Evolutionary conservation across 30 jellyfish, hydroid and myxozoan genomes (phyloP).

Genomic region (Pseudorhiza aurosa): DNA sequence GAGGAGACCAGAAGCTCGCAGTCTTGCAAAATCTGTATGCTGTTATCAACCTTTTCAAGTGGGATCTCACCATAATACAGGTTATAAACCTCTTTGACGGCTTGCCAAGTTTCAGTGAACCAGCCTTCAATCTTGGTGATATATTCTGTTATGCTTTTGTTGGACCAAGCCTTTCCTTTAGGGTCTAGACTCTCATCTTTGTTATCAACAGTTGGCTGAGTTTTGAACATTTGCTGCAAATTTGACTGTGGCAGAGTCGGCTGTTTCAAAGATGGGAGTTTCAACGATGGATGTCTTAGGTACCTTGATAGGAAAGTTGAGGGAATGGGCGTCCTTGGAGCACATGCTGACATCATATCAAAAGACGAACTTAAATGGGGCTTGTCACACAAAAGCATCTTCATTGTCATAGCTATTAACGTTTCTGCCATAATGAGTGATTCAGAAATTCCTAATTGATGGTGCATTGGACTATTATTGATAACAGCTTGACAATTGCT

Average conservation of each 20-base stretch:
- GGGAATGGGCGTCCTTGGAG: slow-evolving; percentile 85
- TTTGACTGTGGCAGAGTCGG: slow-evolving; percentile 43
- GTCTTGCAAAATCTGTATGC: slow-evolving; percentile 74
- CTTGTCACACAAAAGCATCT: slow-evolving; percentile 23
- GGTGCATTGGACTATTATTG: slow-evolving; percentile 16
- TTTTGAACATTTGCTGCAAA: slow-evolving; percentile 63
- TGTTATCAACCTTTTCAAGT: slow-evolving; percentile 68
- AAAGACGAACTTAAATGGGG: slow-evolving; percentile 70
- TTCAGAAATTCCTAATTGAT: slow-evolving; percentile 46
- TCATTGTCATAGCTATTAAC: slow-evolving; percentile 80
- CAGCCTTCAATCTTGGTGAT: slow-evolving; percentile 67
- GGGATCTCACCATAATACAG: slow-evolving; percentile 67
- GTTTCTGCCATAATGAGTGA: slow-evolving; percentile 80
- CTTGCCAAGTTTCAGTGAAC: slow-evolving; percentile 64
- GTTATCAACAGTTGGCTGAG: slow-evolving; percentile 8
- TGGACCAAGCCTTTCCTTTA: slow-evolving; percentile 96
- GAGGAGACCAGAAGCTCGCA: slow-evolving; percentile 67
- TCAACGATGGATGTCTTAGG: slow-evolving; percentile 64
- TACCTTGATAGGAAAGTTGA: slow-evolving; percentile 58
- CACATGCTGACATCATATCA: slow-evolving; percentile 82
- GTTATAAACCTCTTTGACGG: slow-evolving; percentile 77
- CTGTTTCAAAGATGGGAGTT: slow-evolving; percentile 66
- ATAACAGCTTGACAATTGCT: slow-evolving; percentile 25
- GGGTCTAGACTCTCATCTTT: slow-evolving; percentile 75
- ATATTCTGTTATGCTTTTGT: slow-evolving; percentile 77